phyloP scores from a whole-genome alignment of 2,797 vertebrate species.

The Siniperca undulata region DNA sequence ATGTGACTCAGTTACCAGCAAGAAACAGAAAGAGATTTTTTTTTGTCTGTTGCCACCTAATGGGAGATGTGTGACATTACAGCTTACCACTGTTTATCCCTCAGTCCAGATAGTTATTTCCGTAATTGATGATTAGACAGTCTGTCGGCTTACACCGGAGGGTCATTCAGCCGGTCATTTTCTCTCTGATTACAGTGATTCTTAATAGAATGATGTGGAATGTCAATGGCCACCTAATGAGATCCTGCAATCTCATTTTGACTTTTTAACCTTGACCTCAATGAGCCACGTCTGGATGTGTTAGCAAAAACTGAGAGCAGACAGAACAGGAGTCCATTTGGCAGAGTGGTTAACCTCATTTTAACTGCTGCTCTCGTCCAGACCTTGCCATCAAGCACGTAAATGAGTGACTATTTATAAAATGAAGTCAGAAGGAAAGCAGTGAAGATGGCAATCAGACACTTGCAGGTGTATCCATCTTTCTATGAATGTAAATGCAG shows the following conservation, averaged over 20 bases:
- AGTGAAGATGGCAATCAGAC: neutral
- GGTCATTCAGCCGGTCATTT: constrained; percentile 34
- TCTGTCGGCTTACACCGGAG: constrained; percentile 17
- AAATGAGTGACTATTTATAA: constrained; percentile 1
- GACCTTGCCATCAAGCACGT: neutral
- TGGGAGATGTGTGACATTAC: constrained; percentile 11
- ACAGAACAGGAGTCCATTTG: constrained; percentile 29
- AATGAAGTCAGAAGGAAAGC: constrained; percentile 2
- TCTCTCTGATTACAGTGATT: constrained; percentile 63
- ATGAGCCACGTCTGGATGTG: constrained; percentile 20
- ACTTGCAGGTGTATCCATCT: neutral
- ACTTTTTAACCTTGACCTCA: constrained; percentile 57
- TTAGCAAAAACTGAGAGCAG: constrained; percentile 19
- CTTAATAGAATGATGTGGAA: constrained; percentile 61
- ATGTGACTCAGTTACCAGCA: neutral
- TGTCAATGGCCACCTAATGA: constrained; percentile 65
- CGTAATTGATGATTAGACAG: constrained; percentile 62
- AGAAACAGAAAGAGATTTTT: neutral
- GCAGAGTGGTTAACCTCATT: constrained; percentile 50
- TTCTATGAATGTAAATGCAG: neutral
- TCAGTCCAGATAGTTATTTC: constrained; percentile 37
- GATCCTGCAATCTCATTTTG: constrained; percentile 52
- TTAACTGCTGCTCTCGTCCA: constrained; percentile 19
- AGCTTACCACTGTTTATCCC: constrained; percentile 1
- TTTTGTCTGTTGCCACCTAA: constrained; percentile 10